Base-by-base conservation (phyloP, 2,113 vertebrate species). In the Oryzias curvinotus region DNA sequence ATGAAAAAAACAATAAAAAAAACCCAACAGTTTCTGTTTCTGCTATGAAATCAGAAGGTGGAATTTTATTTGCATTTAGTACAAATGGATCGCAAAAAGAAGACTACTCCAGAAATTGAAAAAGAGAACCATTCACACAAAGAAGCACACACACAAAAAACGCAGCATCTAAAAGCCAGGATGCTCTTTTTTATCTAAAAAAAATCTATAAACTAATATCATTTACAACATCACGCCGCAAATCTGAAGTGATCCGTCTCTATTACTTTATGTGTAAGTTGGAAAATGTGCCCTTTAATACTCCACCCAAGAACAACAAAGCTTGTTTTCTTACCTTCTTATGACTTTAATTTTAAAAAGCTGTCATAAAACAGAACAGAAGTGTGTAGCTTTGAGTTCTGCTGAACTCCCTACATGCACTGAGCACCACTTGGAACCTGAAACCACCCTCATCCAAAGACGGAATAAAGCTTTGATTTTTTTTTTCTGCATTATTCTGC, bases 201-300 rank as follows among this genome's bases (percentile, higher is more conserved):
- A 12, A 36, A 69, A 54, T 53, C 19, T 8, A 17, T 15, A 15
- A 61, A 75, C 64, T 54, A 25, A 25, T 16, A 25, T 75, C 69
- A 57, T 83, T 78, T 76, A 80, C 46, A 48, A 50, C 77, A 75
- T 84, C 74, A 84, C 83, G 80, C 77, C 81, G 60, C 14, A 16
- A 36, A 36, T 36, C 30, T 36, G 8, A 12, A 10, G 30, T 36
- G 30, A 36, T 36, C 10, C 2, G 10, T 36, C 30, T 36, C 30
- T 8, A 36, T 36, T 10, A 36, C 30, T 36, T 36, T 7, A 36
- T 36, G 8, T 8, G 7, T 8, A 10, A 36, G 8, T 36, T 36
- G 30, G 30, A 36, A 36, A 10, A 36, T 36, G 7, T 36, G 30
- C 30, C 30, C 8, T 36, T 36, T 36, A 36, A 36, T 36, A 36